Base-by-base conservation (phyloP, 1,140 invertebrate genomes). In the Temnothorax nylanderi region DNA sequence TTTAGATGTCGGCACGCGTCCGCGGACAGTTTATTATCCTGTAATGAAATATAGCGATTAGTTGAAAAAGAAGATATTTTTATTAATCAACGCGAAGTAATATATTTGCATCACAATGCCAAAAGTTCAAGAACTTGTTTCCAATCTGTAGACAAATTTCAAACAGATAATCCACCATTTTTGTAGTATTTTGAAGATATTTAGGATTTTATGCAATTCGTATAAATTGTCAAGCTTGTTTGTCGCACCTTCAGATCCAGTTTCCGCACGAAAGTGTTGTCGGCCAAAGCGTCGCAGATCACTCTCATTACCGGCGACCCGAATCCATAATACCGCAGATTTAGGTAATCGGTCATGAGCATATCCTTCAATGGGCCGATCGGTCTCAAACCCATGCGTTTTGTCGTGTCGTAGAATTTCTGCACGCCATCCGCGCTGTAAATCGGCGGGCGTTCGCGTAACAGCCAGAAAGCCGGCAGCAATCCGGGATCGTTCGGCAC, bases 1-100 rank as follows among this genome's bases (percentile, higher is more conserved):
- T 93, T 94, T 13, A 96, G 81, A 82, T 96, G 92, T 80, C 87
- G 95, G 85, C 95, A 96, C 0, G 94, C 94, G 77, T 95, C 93
- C n/a, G 87, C 69, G 7, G 92, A 92, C 26, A 96, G 85, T 65
- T 86, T 93, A 89, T 96, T 96, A 7, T 93, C 94, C 90, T 95
- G 65, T 44, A 62, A 87, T 65, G 1, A 65, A 69, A 69, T 26
- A 56, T 4, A 60, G 34, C 21, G 3, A 2, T 64, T 62, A 74
- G 26, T 64, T 60, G 13, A 34, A 74, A 47, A 26, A 8, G 37
- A 34, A 32, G 5, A 75, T 34, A 44, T 26, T 74, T 11, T 32
- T 49, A 4, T 34, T n/a, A 10, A 60, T 62, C 26, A 41, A 65
- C 37, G 37, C 37, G 37, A 60, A 37, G 49, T 77, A 47, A 86